A percentile compares a stretch with the other conserved stretches of the same genome.
Evolutionary conservation across 2,797 vertebrate genomes (phyloP).

Genomic region (Parambassis ranga): DNA sequence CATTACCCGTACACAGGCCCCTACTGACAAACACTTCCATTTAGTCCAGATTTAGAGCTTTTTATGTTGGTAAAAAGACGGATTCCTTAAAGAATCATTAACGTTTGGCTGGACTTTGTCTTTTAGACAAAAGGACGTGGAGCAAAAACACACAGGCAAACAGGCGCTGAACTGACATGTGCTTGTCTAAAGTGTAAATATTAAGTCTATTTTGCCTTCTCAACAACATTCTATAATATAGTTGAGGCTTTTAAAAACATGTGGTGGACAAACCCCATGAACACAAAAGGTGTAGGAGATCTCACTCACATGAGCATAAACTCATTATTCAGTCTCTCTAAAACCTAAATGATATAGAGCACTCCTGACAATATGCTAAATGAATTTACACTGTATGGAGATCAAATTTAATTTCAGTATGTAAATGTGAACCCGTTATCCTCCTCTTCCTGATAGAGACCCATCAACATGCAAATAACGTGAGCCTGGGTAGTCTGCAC

Average conservation of each 20-base stretch:
- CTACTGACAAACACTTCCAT: neutral
- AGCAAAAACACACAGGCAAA: neutral
- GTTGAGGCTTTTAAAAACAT: no score
- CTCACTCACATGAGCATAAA: neutral
- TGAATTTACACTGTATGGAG: neutral
- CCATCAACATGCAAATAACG: slow-evolving; percentile 19
- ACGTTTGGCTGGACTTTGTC: neutral
- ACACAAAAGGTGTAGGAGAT: neutral
- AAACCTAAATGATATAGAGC: no score
- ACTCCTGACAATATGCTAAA: neutral
- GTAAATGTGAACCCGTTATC: slow-evolving; percentile 19
- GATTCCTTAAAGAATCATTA: neutral
- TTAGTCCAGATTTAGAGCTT: slow-evolving; percentile 28
- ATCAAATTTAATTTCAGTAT: slow-evolving; percentile 3
- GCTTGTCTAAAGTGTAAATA: neutral
- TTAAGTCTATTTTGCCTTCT: neutral
- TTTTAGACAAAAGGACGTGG: neutral
- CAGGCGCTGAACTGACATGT: neutral
- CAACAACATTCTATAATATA: no score
- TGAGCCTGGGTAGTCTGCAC: neutral
- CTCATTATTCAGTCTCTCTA: slow-evolving; percentile 14
- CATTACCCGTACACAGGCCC: slow-evolving; percentile 27
- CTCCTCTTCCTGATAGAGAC: neutral
- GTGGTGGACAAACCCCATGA: neutral
- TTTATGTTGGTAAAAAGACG: slow-evolving; percentile 27